These are phyloP conservation scores for Lissocephala sabroskyi DNA, from an alignment of 2,888 invertebrate genomes.

Conservation along the genomic window DNA sequence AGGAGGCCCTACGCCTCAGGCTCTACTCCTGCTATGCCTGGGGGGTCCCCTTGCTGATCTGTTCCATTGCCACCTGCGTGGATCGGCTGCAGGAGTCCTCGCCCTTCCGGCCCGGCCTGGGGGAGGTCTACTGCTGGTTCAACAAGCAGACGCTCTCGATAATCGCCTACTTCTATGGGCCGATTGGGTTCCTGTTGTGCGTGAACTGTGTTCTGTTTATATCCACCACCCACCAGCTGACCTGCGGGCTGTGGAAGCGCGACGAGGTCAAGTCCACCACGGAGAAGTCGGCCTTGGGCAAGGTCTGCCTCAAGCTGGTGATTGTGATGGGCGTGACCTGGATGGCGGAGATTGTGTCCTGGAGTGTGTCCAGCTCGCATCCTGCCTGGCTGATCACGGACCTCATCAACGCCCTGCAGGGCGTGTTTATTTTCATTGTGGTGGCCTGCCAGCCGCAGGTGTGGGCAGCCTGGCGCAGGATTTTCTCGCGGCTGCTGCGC, in stretches of 20 bases:
- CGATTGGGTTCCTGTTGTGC: conserved; percentile 84
- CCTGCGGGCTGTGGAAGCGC: conserved; percentile 90
- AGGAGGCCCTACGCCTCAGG: conserved; percentile 85
- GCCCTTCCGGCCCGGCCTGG: conserved; percentile 85
- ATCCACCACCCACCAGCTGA: conserved; percentile 87
- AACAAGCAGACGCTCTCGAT: conserved; percentile 83
- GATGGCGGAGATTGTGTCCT: conserved; percentile 87
- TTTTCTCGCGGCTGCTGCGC: conserved; percentile 77
- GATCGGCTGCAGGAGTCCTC: conserved; percentile 78
- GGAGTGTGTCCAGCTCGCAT: conserved; percentile 86
- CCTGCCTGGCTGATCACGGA: conserved; percentile 89
- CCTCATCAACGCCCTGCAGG: conserved; percentile 88
- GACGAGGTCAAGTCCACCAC: conserved; percentile 90
- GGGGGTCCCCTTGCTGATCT: conserved; percentile 86
- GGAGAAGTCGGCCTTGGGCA: conserved; percentile 85
- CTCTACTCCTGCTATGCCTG: conserved; percentile 89
- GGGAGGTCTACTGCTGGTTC: conserved; percentile 85
- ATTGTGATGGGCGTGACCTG: conserved; percentile 86
- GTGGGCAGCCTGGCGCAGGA: conserved; percentile 79
- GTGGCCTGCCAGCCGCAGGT: conserved; percentile 92
- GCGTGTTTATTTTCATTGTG: conserved; percentile 90
- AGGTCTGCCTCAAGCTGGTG: conserved; percentile 89
- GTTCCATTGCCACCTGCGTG: conserved; percentile 81
- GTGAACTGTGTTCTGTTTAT: conserved; percentile 86
- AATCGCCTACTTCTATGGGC: conserved; percentile 88